phyloP scores from a whole-genome alignment of 1,140 invertebrate genomes.

The Episyrphus balteatus region DNA sequence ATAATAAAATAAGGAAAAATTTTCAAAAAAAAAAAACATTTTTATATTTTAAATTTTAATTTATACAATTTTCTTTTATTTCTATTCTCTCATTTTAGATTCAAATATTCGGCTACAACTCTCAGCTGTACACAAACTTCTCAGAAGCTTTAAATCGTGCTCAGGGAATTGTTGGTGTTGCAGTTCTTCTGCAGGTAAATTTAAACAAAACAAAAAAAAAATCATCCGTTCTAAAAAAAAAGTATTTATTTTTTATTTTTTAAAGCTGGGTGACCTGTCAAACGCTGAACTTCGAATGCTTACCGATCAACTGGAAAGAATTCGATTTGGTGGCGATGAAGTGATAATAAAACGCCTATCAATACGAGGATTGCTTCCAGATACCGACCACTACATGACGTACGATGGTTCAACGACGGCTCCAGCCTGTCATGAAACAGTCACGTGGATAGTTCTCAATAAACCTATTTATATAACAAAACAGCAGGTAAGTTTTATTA shows the following conservation, averaged over 20 bases:
- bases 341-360: constrained; percentile 71
- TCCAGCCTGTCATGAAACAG: constrained; percentile 85
- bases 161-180: constrained; percentile 80
- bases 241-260: too few species aligned
- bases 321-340: constrained; percentile 73
- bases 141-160: constrained; percentile 77
- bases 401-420: constrained; percentile 94
- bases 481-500: constrained; percentile 65
- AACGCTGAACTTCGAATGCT: constrained; percentile 77
- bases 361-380: constrained; percentile 73
- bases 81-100: constrained; percentile 56
- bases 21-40: too few species aligned
- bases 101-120: constrained; percentile 90
- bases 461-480: constrained; percentile 94
- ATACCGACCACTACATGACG: constrained; percentile 92
- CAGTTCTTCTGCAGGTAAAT: constrained; percentile 73
- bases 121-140: constrained; percentile 84
- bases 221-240: not conserved
- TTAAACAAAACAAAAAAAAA: constrained; percentile 1
- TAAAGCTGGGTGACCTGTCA: constrained; percentile 74
- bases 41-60: too few species aligned
- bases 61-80: not conserved
- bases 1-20: too few species aligned
- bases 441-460: constrained; percentile 92
- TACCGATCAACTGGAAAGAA: constrained; percentile 77